Evolutionary conservation across 2,113 vertebrate species (phyloP), one percentile per base, ranked within the genome.

Genomic region (Theristicus caerulescens): DNA sequence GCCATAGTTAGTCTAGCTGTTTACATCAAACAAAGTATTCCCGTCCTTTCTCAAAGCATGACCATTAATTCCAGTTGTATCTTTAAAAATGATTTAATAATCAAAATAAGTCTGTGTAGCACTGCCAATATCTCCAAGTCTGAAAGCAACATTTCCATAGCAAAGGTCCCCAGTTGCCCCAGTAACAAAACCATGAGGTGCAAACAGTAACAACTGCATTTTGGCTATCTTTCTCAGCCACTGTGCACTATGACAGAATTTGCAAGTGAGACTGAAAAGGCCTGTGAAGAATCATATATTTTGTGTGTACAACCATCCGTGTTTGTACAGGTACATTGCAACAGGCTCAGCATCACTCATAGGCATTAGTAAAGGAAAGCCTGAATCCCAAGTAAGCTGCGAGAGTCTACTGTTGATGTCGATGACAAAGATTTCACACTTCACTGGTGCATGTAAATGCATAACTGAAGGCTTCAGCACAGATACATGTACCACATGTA

Each of bases 171-270:
- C 52, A 74, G 92, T 72, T 94, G 69, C 81, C 88, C 49, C 73
- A 89, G 81, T 69, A 95, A 95, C 83, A 95, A 93, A 96, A 80
- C 25, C 25, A 26, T 36, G 52, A 84, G 27, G 16, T 82, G 10
- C 42, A 92, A 92, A 87, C 17, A 72, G 26, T 71, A 90, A 93
- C 40, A 62, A 74, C 18, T 59, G 69, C 81, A 94, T 79, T 91
- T 82, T 92, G 69, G 38, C 72, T 83, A 51, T 74, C 52, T 87
- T 82, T 91, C 66, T 87, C 12, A 91, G 18, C 16, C 49, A 38
- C 70, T 72, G 31, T 67, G 36, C 34, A 57, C 38, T 34, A 49
- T 1, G 2, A 71, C 3, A 46, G 52, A 46, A 79, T 85, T 91
- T 82, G 16, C 27, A 89, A 88, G n/a, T 69, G 3, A 66, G n/a